phyloP scores from a whole-genome alignment of 2,888 invertebrate genomes.

The Monoplex corrugatus region DNA sequence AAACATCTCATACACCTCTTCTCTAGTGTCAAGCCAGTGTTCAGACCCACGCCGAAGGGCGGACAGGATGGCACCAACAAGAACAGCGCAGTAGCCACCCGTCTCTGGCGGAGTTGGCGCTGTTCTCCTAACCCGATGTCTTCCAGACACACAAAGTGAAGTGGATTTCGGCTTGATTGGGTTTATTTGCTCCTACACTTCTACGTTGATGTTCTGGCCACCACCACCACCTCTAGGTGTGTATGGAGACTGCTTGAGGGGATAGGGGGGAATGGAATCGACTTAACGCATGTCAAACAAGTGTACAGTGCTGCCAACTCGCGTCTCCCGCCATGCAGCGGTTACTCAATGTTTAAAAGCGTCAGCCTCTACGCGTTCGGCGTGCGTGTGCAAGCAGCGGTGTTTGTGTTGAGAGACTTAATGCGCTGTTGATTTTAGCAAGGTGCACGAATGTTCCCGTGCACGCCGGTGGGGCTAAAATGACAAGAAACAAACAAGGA shows the following conservation, averaged over 20 bases:
- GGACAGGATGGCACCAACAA: background rate
- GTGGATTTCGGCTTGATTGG: background rate
- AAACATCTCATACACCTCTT: background rate
- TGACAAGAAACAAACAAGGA: background rate
- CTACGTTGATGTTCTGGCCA: background rate
- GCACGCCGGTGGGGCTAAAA: background rate
- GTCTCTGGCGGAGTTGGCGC: no score
- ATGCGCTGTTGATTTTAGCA: constrained; percentile 11
- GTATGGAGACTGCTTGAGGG: background rate
- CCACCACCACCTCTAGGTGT: background rate
- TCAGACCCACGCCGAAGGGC: background rate
- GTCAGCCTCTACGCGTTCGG: background rate
- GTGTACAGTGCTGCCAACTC: constrained; percentile 36
- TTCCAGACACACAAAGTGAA: no score
- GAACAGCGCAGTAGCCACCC: background rate
- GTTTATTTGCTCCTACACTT: constrained; percentile 10
- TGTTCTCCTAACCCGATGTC: no score
- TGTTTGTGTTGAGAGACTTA: constrained; percentile 15
- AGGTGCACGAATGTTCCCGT: constrained; percentile 17
- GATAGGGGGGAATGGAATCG: background rate
- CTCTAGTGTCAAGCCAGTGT: background rate
- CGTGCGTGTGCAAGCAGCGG: background rate
- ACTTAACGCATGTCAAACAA: constrained; percentile 43
- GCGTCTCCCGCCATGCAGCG: background rate
- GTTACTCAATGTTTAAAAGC: constrained; percentile 42